phyloP scores from a whole-genome alignment of 1,140 invertebrate genomes.

The Drosophila busckii region DNA sequence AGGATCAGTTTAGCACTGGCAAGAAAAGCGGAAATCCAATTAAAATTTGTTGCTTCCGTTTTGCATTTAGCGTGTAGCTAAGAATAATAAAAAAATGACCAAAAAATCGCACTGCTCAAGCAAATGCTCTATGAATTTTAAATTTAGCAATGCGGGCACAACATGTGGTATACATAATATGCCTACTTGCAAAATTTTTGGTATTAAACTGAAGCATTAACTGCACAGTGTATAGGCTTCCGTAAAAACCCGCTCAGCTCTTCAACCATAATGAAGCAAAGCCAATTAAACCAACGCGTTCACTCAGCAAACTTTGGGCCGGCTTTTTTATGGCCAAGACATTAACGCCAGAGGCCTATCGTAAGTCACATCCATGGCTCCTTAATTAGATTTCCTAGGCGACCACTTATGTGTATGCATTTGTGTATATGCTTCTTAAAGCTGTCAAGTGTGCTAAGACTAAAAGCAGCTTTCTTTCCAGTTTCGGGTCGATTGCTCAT shows the following conservation, averaged over 20 bases:
- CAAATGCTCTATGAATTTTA: conserved; percentile 30
- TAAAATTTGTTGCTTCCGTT: conserved; percentile 54
- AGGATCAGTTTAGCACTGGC: conserved; percentile 17
- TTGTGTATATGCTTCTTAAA: neutral
- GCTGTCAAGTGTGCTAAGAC: conserved; percentile 6
- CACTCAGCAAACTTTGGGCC: conserved; percentile 42
- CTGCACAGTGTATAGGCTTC: conserved; percentile 34
- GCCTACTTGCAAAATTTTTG: conserved; percentile 27
- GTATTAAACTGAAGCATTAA: conserved; percentile 37
- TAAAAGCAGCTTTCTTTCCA: neutral
- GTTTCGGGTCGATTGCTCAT: conserved; percentile 40
- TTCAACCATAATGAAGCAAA: conserved; percentile 28
- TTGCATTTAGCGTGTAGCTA: conserved; percentile 15
- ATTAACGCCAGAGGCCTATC: conserved; percentile 33
- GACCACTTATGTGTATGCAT: conserved; percentile 11
- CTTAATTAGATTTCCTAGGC: conserved; percentile 61
- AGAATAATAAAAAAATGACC: conserved; percentile 11
- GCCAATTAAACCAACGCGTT: conserved; percentile 15
- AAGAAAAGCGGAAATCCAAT: conserved; percentile 58
- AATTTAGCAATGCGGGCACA: conserved; percentile 11
- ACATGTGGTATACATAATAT: conserved; percentile 66
- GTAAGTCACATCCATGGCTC: conserved; percentile 29
- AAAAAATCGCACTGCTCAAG: conserved; percentile 13
- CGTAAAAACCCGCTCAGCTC: conserved; percentile 34
- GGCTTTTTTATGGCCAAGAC: conserved; percentile 51